Evolutionary conservation across 1,140 invertebrate genomes (phyloP).

Genomic region (Adelges cooleyi): DNA sequence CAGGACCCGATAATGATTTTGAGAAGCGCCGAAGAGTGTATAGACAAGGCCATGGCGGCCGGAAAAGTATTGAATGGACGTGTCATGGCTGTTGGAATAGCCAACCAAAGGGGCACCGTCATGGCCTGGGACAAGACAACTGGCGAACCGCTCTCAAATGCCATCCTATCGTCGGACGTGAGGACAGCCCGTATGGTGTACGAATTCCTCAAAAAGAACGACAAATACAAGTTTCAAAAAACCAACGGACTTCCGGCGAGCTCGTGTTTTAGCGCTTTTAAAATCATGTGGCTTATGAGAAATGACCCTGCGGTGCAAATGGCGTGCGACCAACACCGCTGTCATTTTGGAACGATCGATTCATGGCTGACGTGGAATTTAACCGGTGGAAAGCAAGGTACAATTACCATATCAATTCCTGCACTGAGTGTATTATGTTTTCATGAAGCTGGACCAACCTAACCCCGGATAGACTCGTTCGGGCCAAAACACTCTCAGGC

Average conservation of each 20-base stretch:
- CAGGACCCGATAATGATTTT: constrained; percentile 77
- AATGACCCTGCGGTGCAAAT: constrained; percentile 68
- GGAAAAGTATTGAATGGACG: constrained; percentile 44
- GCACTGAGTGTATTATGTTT: too few species aligned
- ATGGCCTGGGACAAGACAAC: constrained; percentile 82
- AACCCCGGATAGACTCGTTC: too few species aligned
- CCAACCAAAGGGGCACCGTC: constrained; percentile 89
- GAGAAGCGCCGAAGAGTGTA: constrained; percentile 60
- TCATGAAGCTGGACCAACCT: too few species aligned
- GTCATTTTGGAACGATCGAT: constrained; percentile 90
- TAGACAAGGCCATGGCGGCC: constrained; percentile 51
- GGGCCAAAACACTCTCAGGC: too few species aligned
- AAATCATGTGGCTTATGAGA: constrained; percentile 85
- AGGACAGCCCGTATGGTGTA: constrained; percentile 2
- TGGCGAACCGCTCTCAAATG: constrained; percentile 71
- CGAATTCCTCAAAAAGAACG: constrained; percentile 39
- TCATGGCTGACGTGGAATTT: constrained; percentile 80
- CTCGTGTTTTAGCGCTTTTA: constrained; percentile 90
- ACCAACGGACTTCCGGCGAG: constrained; percentile 85
- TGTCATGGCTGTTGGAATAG: constrained; percentile 70
- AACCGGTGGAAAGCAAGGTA: neutral
- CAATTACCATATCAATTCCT: too few species aligned
- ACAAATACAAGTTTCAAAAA: constrained; percentile 54
- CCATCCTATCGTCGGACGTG: constrained; percentile 41
- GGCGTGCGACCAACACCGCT: constrained; percentile 61